Conservation (phyloP, 2,888 invertebrate species). For the Drosophila borealis region DNA sequence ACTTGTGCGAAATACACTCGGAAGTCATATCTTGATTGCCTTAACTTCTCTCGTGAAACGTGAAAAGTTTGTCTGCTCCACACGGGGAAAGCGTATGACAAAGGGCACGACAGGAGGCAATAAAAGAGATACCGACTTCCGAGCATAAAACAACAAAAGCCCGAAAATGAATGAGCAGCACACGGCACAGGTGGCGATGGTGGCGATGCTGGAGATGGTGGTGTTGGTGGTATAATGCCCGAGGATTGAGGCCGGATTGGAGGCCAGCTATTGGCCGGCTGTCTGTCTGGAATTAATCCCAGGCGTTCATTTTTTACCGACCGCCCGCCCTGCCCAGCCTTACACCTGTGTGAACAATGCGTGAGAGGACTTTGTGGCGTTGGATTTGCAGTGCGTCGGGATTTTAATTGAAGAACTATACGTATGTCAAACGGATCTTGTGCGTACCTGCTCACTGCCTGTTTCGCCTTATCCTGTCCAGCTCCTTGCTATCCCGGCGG, state of each 20-base stretch:
- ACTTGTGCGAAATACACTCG: constrained; percentile 24
- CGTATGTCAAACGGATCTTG: constrained; percentile 48
- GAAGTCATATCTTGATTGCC: constrained; percentile 23
- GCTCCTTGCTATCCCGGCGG: neutral
- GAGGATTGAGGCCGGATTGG: constrained; percentile 10
- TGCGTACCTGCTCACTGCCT: constrained; percentile 3
- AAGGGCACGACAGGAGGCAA: constrained; percentile 55
- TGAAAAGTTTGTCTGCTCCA: constrained; percentile 12
- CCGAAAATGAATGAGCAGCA: constrained; percentile 62
- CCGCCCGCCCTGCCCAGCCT: neutral
- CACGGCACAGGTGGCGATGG: constrained; percentile 26
- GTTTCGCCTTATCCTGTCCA: neutral
- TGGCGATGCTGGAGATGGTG: too few relatives aligned
- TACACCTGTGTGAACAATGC: constrained; percentile 41
- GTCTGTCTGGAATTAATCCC: constrained; percentile 66
- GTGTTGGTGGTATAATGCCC: neutral
- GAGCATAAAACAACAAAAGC: constrained; percentile 67
- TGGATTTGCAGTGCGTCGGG: constrained; percentile 34
- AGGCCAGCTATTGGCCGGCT: constrained; percentile 11
- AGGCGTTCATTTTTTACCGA: constrained; percentile 58
- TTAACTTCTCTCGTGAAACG: constrained; percentile 3
- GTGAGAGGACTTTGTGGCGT: constrained; percentile 15
- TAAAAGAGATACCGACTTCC: constrained; percentile 62
- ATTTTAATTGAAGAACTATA: constrained; percentile 75
- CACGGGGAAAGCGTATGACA: constrained; percentile 41